Evolutionary conservation across 2,888 invertebrate species (phyloP).

Genomic region (Meta bourneti): DNA sequence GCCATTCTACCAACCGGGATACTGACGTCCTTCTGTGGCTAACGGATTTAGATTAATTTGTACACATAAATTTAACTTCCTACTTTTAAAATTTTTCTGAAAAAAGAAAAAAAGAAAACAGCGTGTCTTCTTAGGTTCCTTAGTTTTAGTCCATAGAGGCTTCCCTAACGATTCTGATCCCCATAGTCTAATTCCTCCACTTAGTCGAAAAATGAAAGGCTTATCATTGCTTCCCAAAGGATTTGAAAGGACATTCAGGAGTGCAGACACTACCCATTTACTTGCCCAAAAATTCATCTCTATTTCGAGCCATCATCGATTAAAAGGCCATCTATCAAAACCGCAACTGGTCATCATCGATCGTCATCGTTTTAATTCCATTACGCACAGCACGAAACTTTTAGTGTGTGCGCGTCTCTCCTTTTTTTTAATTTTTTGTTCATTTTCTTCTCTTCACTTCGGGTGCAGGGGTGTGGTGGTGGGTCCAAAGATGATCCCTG

Average conservation of each 20-base stretch:
- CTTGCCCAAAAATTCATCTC: slow-evolving; percentile 39
- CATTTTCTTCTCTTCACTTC: background rate
- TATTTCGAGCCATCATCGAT: slow-evolving; percentile 62
- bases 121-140: too few species aligned
- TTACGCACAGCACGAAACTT: slow-evolving; percentile 53
- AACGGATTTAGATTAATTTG: too few species aligned
- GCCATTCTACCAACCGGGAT: too few species aligned
- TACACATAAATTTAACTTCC: too few species aligned
- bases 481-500: slow-evolving; percentile 46
- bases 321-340: slow-evolving; percentile 72
- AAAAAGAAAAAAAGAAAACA: too few species aligned
- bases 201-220: background rate
- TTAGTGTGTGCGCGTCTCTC: slow-evolving; percentile 15
- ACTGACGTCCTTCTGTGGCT: too few species aligned
- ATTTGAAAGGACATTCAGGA: background rate
- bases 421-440: background rate
- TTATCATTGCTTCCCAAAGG: slow-evolving; percentile 20
- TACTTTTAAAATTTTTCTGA: too few species aligned
- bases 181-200: background rate
- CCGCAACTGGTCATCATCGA: slow-evolving; percentile 73
- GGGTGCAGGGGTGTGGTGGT: slow-evolving; percentile 34
- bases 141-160: too few species aligned
- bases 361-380: slow-evolving; percentile 70
- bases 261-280: slow-evolving; percentile 31
- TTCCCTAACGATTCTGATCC: background rate